Conservation (phyloP, 2,888 invertebrate genomes). For the Zeuzera pyrina region DNA sequence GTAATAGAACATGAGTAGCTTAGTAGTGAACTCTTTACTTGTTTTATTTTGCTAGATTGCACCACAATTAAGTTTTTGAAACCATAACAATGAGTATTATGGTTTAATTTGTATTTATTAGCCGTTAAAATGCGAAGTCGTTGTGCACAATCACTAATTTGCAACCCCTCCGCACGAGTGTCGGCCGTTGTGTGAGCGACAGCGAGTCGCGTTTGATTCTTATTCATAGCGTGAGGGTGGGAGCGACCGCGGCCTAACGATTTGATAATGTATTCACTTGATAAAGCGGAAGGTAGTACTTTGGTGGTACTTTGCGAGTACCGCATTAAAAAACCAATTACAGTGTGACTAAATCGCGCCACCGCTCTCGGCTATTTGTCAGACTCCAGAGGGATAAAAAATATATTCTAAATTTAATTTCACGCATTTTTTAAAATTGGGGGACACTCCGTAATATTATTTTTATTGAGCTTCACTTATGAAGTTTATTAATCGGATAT, state of each 20-base stretch:
- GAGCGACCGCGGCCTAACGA: constrained; percentile 58
- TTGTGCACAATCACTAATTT: constrained; percentile 55
- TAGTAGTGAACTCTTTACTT: no score
- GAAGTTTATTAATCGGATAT: constrained; percentile 50
- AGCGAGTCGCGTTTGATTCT: constrained; percentile 63
- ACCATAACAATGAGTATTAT: no score
- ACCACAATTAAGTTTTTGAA: no score
- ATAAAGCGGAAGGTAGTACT: constrained; percentile 70
- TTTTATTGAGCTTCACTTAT: constrained; percentile 52
- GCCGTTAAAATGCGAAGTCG: constrained; percentile 50
- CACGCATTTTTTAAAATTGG: constrained; percentile 67
- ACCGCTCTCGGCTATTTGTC: constrained; percentile 66
- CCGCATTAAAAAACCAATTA: constrained; percentile 73
- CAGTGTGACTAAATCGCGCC: constrained; percentile 66
- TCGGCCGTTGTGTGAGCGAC: constrained; percentile 35
- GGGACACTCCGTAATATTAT: constrained; percentile 51
- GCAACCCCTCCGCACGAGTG: constrained; percentile 44
- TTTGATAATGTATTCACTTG: constrained; percentile 74
- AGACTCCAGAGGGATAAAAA: constrained; percentile 66
- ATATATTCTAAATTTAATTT: constrained; percentile 72
- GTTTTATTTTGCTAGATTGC: no score
- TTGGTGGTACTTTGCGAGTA: constrained; percentile 65
- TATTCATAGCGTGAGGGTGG: constrained; percentile 58
- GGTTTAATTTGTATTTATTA: constrained; percentile 61
- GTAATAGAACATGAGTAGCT: no score